phyloP scores from a whole-genome alignment of 2,888 invertebrate species.

The Euclidia mi region DNA sequence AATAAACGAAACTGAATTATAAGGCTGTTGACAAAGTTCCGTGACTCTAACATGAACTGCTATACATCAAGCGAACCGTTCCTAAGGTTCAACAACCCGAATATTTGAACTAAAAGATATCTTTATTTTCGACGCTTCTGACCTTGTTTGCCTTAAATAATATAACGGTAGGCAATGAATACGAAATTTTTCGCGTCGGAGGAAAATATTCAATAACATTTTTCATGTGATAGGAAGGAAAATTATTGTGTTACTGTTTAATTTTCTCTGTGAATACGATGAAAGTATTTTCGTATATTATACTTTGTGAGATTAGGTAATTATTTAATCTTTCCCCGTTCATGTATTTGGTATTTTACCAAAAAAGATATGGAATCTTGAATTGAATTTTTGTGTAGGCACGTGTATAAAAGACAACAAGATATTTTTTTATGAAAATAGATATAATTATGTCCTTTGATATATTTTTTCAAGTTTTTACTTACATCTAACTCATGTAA shows the following conservation, averaged over 20 bases:
- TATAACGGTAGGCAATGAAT: slow-evolving; percentile 66
- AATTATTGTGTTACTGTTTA: slow-evolving; percentile 42
- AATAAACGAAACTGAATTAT: slow-evolving; percentile 11
- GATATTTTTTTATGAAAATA: too few relatives aligned
- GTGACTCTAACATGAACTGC: slow-evolving; percentile 42
- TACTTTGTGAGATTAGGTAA: neutral
- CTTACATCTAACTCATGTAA: too few relatives aligned
- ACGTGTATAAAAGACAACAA: too few relatives aligned
- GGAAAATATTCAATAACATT: slow-evolving; percentile 65
- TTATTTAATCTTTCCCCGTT: neutral
- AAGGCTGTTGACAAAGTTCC: slow-evolving; percentile 52
- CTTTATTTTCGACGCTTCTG: slow-evolving; percentile 64
- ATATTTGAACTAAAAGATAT: slow-evolving; percentile 66
- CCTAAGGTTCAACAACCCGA: slow-evolving; percentile 66
- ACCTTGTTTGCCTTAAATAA: slow-evolving; percentile 75
- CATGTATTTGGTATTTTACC: too few relatives aligned
- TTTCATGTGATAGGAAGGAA: slow-evolving; percentile 46
- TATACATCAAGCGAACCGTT: slow-evolving; percentile 25
- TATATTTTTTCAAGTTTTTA: too few relatives aligned
- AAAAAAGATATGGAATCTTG: too few relatives aligned
- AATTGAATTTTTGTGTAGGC: too few relatives aligned
- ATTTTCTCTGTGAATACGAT: slow-evolving; percentile 11
- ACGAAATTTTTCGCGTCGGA: slow-evolving; percentile 57
- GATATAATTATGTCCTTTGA: too few relatives aligned
- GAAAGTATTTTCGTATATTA: neutral